phyloP scores from a whole-genome alignment of 2,888 invertebrate species.

The Octodonta nipae region DNA sequence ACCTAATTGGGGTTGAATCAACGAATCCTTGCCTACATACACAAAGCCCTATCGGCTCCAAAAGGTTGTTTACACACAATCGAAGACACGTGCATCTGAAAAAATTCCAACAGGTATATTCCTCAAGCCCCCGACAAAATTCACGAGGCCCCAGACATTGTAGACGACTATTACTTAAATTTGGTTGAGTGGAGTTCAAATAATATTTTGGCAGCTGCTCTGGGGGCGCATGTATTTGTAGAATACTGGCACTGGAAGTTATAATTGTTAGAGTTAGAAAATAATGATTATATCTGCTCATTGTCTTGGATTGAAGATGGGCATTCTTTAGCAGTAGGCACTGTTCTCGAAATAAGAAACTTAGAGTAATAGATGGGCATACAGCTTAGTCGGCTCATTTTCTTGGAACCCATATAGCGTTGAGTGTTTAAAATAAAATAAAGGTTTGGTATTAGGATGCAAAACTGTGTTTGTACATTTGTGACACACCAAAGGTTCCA shows the following conservation, averaged over 20 bases:
- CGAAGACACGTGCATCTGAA: conserved; percentile 56
- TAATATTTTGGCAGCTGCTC: conserved; percentile 85
- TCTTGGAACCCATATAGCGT: conserved; percentile 86
- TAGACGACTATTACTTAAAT: conserved; percentile 94
- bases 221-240: conserved; percentile 62
- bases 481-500: too few relatives aligned
- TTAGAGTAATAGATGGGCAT: conserved; percentile 76
- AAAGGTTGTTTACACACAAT: conserved; percentile 79
- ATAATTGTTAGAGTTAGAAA: conserved; percentile 51
- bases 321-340: conserved; percentile 85
- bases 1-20: conserved; percentile 54
- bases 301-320: conserved; percentile 84
- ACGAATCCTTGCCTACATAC: conserved; percentile 72
- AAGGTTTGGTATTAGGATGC: too few relatives aligned
- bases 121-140: conserved; percentile 88
- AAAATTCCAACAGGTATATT: conserved; percentile 69
- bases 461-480: too few relatives aligned
- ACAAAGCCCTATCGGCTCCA: conserved; percentile 81
- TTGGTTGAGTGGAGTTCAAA: conserved; percentile 88
- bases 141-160: conserved; percentile 91
- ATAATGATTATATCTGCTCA: conserved; percentile 70
- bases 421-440: too few relatives aligned
- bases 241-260: too few relatives aligned
- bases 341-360: conserved; percentile 57
- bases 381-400: conserved; percentile 74